phyloP scores from a whole-genome alignment of 2,797 vertebrate genomes.

The Avahi laniger region DNA sequence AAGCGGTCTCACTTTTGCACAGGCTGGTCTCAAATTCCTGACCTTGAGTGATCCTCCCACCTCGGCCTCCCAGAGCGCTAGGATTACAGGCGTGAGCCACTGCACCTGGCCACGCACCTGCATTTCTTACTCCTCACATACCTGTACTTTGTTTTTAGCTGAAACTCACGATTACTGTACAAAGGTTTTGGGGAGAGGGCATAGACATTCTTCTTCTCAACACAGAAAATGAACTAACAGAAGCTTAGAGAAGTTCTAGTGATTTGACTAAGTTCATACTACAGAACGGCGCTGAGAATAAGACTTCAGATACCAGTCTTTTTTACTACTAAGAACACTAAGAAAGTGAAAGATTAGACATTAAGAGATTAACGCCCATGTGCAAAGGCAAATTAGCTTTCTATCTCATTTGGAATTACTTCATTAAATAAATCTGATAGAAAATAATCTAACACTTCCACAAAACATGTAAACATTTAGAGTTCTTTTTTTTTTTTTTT shows the following conservation, averaged over 20 bases:
- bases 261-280: not conserved
- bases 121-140: not conserved
- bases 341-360: not conserved
- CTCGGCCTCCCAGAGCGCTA: too few relatives aligned
- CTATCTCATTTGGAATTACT: not conserved
- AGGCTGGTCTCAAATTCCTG: too few relatives aligned
- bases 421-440: not conserved
- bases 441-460: not conserved
- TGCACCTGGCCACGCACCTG: not conserved
- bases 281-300: not conserved
- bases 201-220: not conserved
- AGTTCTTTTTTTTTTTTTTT: not conserved
- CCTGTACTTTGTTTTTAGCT: not conserved
- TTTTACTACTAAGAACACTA: not conserved
- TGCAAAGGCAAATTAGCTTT: not conserved
- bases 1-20: too few relatives aligned
- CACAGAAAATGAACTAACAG: not conserved
- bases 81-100: too few relatives aligned
- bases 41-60: too few relatives aligned
- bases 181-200: not conserved
- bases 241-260: not conserved
- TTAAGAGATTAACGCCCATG: not conserved
- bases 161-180: not conserved
- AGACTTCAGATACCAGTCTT: not conserved
- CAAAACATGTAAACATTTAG: not conserved